Evolutionary conservation across 1,140 invertebrate species (phyloP).

Genomic region (Microplitis mediator): DNA sequence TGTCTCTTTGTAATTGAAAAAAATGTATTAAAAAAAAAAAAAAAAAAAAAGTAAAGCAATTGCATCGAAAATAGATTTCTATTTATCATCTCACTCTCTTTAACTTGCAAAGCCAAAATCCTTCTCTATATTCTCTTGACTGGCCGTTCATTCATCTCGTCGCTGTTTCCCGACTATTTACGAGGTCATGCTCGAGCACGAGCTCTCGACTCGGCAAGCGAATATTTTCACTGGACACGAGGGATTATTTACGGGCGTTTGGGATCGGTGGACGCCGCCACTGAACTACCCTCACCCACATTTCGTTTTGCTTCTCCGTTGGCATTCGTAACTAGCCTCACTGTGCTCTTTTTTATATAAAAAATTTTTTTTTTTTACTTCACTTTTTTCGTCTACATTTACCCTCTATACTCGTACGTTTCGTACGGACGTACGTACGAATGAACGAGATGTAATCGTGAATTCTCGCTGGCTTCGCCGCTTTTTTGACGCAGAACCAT

Average conservation of each 20-base stretch:
- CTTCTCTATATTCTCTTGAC: background rate
- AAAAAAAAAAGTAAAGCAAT: background rate
- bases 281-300: conserved; percentile 21
- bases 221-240: conserved; percentile 2
- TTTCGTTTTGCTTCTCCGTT: background rate
- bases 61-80: background rate
- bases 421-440: background rate
- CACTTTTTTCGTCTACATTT: background rate
- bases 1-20: background rate
- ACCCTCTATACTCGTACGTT: background rate
- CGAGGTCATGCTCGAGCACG: conserved; percentile 18
- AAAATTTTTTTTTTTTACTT: background rate
- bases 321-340: conserved; percentile 3
- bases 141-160: conserved; percentile 20
- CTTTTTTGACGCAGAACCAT: background rate
- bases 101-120: background rate
- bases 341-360: background rate
- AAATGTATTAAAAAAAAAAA: background rate
- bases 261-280: conserved; percentile 22
- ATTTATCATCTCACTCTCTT: background rate
- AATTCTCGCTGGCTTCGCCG: conserved; percentile 3
- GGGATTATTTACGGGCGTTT: conserved; percentile 28
- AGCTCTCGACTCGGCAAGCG: conserved; percentile 9
- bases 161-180: conserved; percentile 23
- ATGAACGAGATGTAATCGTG: background rate